Base-by-base conservation (phyloP, 2,797 vertebrate genomes). In the Hydrocynus forskahlii region DNA sequence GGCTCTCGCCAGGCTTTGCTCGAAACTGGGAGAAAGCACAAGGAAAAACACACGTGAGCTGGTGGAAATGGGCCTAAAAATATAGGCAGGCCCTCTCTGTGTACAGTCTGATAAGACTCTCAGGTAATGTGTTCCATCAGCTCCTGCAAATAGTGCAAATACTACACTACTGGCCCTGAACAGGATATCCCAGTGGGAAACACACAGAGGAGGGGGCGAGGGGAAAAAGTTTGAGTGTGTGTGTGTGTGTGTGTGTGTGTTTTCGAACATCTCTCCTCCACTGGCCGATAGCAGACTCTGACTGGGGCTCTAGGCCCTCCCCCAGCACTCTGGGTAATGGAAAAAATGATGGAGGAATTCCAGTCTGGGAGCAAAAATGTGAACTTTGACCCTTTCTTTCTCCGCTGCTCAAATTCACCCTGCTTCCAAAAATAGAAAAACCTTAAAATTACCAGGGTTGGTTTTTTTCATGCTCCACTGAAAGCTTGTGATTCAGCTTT, bases 301-400 rank as follows among this genome's bases (percentile, higher is more conserved):
- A 84, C 85, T 80, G 43, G 78, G 50, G 79, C 82, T 70, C 74
- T 84, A 84, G 88, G 92, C 90, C 94, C 94, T 92, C 94, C 95
- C 85, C 81, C 89, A 74, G 14, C 87, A 74, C 86, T 89, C 84
- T 83, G 89, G 92, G 95, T 94, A 93, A 96, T 96, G 96, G 96
- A 96, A 97, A 95, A 96, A 95, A 93, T 88, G 87, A 94, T 92
- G 95, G 93, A 88, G 94, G 93, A 93, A 95, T 95, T 96, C 94
- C 94, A 94, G 92, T 91, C 91, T 89, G 84, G 90, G 87, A 92
- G 92, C 92, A 96, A 96, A 93, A 95, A 95, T 92, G 91, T 93
- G 93, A 91, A 92, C 96, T 95, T 88, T 94, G 93, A 96, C 95
- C 95, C 85, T 64, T 67, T 76, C 91, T 91, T 92, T 89, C 91